phyloP scores from a whole-genome alignment of 2,113 vertebrate species.

The Crotalus helleri region DNA sequence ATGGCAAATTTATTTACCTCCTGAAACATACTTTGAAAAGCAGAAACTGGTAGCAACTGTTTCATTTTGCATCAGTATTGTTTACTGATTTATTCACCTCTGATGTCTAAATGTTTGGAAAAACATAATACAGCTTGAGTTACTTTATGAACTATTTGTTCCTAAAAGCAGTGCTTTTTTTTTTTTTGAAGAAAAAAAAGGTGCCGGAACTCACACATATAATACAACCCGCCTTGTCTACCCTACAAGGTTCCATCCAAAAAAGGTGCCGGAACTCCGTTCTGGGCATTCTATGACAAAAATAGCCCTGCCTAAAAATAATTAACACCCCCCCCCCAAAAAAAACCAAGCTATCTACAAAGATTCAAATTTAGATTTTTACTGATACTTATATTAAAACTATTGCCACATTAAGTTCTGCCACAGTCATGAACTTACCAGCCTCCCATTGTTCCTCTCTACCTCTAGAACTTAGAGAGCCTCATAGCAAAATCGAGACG shows the following conservation, averaged over 20 bases:
- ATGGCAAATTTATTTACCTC: conserved; percentile 20
- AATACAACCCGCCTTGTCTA: too few species aligned
- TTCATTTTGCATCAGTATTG: background rate
- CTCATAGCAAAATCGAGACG: background rate
- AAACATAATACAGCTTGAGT: background rate
- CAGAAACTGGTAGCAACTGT: conserved; percentile 12
- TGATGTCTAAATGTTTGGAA: conserved; percentile 12
- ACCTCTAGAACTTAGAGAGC: background rate
- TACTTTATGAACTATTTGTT: conserved; percentile 23
- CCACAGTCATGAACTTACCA: background rate
- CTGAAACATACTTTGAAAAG: conserved; percentile 22
- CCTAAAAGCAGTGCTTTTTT: conserved; percentile 17
- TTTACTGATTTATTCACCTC: conserved; percentile 8
- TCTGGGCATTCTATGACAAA: too few species aligned
- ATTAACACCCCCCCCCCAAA: too few species aligned
- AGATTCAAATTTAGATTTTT: background rate
- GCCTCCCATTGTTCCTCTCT: background rate
- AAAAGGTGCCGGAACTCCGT: too few species aligned
- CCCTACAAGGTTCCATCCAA: too few species aligned
- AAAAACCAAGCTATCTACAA: too few species aligned
- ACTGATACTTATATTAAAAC: background rate
- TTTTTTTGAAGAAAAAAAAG: too few species aligned
- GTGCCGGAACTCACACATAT: too few species aligned
- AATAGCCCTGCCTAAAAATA: conserved; percentile 17
- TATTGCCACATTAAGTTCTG: background rate